These are phyloP conservation scores for Cosmia trapezina DNA, from an alignment of 2,888 invertebrate genomes.

Conservation along the genomic window DNA sequence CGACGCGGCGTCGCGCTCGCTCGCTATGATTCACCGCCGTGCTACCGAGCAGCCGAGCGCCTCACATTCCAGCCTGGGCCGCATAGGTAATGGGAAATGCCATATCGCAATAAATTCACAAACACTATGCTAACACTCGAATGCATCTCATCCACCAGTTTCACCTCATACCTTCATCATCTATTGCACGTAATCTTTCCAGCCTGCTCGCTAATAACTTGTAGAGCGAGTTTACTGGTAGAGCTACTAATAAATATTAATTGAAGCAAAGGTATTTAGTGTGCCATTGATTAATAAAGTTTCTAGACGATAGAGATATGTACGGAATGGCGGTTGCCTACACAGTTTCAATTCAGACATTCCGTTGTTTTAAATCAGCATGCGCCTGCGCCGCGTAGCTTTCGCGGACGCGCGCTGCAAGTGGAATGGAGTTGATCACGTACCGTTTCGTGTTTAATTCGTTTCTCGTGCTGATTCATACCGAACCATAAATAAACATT, in stretches of 20 bases:
- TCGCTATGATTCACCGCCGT: slow-evolving; percentile 81
- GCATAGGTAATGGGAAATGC: slow-evolving; percentile 87
- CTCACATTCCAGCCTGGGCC: slow-evolving; percentile 81
- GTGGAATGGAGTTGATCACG: slow-evolving; percentile 78
- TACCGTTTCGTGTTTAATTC: slow-evolving; percentile 71
- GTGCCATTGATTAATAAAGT: slow-evolving; percentile 56
- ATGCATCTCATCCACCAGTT: slow-evolving; percentile 67
- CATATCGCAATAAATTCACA: slow-evolving; percentile 81
- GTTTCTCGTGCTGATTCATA: slow-evolving; percentile 76
- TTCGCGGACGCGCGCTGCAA: slow-evolving; percentile 76
- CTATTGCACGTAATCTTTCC: slow-evolving; percentile 42
- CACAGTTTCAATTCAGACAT: slow-evolving; percentile 72
- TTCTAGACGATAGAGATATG: slow-evolving; percentile 51
- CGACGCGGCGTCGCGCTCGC: slow-evolving; percentile 55
- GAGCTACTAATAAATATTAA: slow-evolving; percentile 52
- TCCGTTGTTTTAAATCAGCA: slow-evolving; percentile 79
- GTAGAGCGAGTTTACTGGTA: slow-evolving; percentile 42
- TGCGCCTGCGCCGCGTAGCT: slow-evolving; percentile 77
- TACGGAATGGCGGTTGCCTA: slow-evolving; percentile 56
- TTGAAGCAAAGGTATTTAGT: slow-evolving; percentile 55
- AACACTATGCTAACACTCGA: slow-evolving; percentile 74
- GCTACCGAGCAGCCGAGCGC: slow-evolving; percentile 66
- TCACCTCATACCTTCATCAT: slow-evolving; percentile 62
- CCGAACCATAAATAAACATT: slow-evolving; percentile 70
- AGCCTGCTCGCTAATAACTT: slow-evolving; percentile 41